Percentiles rank a stretch among this genome's conserved stretches.
Evolutionary conservation across 2,888 invertebrate species (phyloP).

Genomic region (Selenia dentaria): DNA sequence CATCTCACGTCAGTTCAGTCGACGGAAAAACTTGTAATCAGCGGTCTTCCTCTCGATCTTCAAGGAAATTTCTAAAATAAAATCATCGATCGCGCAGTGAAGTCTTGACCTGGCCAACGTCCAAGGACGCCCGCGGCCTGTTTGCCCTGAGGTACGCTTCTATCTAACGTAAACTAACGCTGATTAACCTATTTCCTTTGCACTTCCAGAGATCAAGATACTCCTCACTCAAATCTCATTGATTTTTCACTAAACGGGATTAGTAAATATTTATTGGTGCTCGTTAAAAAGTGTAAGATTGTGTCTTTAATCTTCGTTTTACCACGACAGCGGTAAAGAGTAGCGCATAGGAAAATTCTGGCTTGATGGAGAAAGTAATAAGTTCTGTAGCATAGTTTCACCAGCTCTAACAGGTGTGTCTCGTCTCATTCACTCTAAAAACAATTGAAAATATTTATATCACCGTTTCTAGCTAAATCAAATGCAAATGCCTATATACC

Average conservation of each 20-base stretch:
- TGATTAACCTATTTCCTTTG: too few relatives aligned
- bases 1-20: too few relatives aligned
- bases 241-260: slow-evolving; percentile 64
- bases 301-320: slow-evolving; percentile 9
- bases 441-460: too few relatives aligned
- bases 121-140: slow-evolving; percentile 43
- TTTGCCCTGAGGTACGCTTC: slow-evolving; percentile 9
- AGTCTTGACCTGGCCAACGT: slow-evolving; percentile 45
- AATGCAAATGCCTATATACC: too few relatives aligned
- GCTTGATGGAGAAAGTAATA: slow-evolving; percentile 10
- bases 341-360: slow-evolving; percentile 1
- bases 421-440: too few relatives aligned
- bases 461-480: too few relatives aligned
- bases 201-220: too few relatives aligned
- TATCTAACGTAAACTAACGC: too few relatives aligned
- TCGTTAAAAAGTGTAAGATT: slow-evolving; percentile 3
- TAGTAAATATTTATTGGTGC: slow-evolving; percentile 50
- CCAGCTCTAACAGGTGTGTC: slow-evolving; percentile 29
- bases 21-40: background rate
- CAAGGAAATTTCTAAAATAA: slow-evolving; percentile 17
- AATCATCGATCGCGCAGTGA: slow-evolving; percentile 37
- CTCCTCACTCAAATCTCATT: slow-evolving; percentile 43
- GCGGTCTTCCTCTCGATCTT: background rate
- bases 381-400: background rate
- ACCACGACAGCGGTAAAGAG: slow-evolving; percentile 11